Base-by-base conservation (phyloP, 2,113 vertebrate species). In the Aythya baeri region DNA sequence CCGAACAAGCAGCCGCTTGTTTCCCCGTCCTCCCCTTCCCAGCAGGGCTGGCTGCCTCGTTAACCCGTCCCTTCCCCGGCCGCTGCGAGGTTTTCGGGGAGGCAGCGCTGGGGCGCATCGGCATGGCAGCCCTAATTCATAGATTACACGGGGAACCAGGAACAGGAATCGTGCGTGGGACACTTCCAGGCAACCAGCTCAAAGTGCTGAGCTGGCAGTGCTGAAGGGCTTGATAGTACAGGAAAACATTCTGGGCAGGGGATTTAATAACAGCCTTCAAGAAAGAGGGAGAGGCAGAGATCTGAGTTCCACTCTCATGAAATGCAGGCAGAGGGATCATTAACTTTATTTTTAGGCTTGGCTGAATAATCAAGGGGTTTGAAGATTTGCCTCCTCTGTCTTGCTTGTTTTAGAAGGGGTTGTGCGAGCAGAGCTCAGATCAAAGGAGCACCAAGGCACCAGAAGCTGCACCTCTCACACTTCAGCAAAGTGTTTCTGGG, bases 261-360 rank as follows among this genome's bases (percentile, higher is more conserved):
- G 83, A 88, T 76, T 93, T 96, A 97, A 94, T 94, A 88, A 93
- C 61, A 96, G 62, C 58, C 73, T 91, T 82, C 75, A 57, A 79
- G n/a, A 0, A 75, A 55, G 73, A 93, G 89, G 93, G 89, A 96
- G 93, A 94, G 83, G 91, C 76, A 0, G 1, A 5, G 65, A 91
- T 90, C n/a, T 4, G 36, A 89, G 44, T 31, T 84, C 57, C 14
- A 31, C 58, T 43, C 57, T 83, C 83, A 27, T 17, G 54, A 90
- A 89, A 83, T 63, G 52, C 27, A 72, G 59, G 46, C 71, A 89
- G 87, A 71, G 80, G 68, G 79, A 73, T 95, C 73, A 88, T 97
- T 97, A 96, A 89, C 55, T 94, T 88, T 96, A 97, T 96, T 96
- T 96, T 96, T 95, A 96, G 96, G 31, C 50, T 93, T 65, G 70